Evolutionary conservation across 2,888 invertebrate genomes (phyloP), one percentile per base, ranked within the genome.

Genomic region (Prostheceraeus crozeri): DNA sequence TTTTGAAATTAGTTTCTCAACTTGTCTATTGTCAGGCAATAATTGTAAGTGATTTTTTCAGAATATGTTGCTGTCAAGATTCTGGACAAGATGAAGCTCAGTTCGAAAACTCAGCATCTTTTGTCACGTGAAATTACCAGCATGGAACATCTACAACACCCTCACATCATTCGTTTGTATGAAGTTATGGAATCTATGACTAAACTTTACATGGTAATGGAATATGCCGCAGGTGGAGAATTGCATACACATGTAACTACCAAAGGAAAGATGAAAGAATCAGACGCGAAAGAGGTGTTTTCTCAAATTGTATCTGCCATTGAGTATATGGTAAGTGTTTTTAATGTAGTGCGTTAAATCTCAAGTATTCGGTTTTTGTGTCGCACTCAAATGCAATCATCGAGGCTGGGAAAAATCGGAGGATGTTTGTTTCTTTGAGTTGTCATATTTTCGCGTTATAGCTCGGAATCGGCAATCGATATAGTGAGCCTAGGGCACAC

Each of bases 121-220:
- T 19, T 40, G 8, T 14, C 6, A 8, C 45, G 45, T 14, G 45
- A 40, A 23, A 23, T 40, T 4, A 23, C 14, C 8, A 40, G 19
- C 45, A 40, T 40, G 45, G 45, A 40, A 23, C 45, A 40, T n/a
- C 14, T 40, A 23, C 45, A 40, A 23, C 45, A 40, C 45, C 45
- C 45, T 8, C 45, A 23, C 6, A 40, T 40, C 45, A 40, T 40
- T 14, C 45, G 45, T 14, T 19, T 40, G 6, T 40, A 40, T 19
- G 45, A 40, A 23, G 45, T 40, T 6, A 40, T 40, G 6, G 45
- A 40, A 23, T 14, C n/a, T 14, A 14, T 40, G 8, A 8, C 45
- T 19, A 6, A 23, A 6, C 45, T 40, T 14, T 40, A 40, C 45
- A 40, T 40, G 6, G 8, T 40, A 6, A 14, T 40, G 45, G 45